phyloP scores from a whole-genome alignment of 2,113 vertebrate genomes.

The Psettodes erumei region DNA sequence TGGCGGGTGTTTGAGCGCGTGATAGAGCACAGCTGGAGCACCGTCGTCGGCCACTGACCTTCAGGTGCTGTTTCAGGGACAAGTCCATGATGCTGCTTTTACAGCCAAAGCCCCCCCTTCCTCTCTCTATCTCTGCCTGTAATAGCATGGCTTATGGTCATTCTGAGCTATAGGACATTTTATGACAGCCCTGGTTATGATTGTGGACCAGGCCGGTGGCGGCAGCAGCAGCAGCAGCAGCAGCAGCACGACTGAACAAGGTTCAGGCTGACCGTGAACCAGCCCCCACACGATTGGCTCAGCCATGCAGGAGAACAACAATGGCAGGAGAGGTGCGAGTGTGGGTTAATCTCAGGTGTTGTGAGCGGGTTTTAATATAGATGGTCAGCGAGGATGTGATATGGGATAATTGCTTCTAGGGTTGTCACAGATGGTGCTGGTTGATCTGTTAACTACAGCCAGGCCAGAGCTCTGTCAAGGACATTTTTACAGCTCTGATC shows the following conservation, averaged over 20 bases:
- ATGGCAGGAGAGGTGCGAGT: conserved; percentile 51
- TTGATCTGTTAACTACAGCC: conserved; percentile 75
- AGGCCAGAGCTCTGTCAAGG: conserved; percentile 70
- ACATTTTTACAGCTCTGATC: conserved; percentile 71
- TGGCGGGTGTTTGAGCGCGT: background rate
- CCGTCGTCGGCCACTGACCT: conserved; percentile 65
- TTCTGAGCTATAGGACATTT: conserved; percentile 72
- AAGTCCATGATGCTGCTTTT: conserved; percentile 69
- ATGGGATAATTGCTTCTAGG: conserved; percentile 81
- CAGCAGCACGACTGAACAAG: conserved; percentile 36
- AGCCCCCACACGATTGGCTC: conserved; percentile 42
- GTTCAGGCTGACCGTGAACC: conserved; percentile 72
- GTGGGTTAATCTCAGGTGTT: conserved; percentile 77
- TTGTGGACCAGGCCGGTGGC: conserved; percentile 47
- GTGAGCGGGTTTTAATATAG: conserved; percentile 78
- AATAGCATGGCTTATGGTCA: conserved; percentile 74
- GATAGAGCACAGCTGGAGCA: conserved; percentile 44
- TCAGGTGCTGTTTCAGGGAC: conserved; percentile 71
- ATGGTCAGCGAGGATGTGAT: conserved; percentile 71
- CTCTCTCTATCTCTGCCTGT: conserved; percentile 49
- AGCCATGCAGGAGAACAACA: background rate
- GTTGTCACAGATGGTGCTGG: conserved; percentile 80
- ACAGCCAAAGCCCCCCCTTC: conserved; percentile 53
- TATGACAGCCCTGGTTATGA: conserved; percentile 73
- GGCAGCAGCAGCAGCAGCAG: conserved; percentile 47